Evolutionary conservation across 2,888 invertebrate genomes (phyloP).

Genomic region (Sphinx pinastri): DNA sequence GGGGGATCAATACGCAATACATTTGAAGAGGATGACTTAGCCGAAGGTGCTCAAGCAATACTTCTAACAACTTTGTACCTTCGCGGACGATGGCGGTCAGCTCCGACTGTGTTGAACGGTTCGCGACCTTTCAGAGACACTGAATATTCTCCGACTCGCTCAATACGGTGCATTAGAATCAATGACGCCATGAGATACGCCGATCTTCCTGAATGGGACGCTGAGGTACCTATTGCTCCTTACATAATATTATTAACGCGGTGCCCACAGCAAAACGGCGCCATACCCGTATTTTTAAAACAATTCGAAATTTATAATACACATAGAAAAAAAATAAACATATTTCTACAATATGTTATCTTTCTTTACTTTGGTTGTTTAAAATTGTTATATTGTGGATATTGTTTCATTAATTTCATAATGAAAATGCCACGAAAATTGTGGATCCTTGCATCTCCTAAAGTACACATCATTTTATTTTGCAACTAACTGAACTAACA

Average conservation of each 20-base stretch:
- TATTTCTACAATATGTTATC: too few species aligned
- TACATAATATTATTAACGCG: not conserved
- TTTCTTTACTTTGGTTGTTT: too few species aligned
- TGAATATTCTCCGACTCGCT: conserved; percentile 46
- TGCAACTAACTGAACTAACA: too few species aligned
- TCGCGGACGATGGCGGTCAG: conserved; percentile 71
- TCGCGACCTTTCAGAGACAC: conserved; percentile 59
- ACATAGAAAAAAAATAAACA: too few species aligned
- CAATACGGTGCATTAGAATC: conserved; percentile 69
- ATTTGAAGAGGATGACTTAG: conserved; percentile 70
- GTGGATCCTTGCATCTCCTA: too few species aligned
- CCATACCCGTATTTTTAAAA: too few species aligned
- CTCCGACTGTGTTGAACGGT: conserved; percentile 75
- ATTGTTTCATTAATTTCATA: too few species aligned
- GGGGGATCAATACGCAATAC: conserved; percentile 70
- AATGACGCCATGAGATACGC: conserved; percentile 74
- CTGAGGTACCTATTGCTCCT: conserved; percentile 55
- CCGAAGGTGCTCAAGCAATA: conserved; percentile 56
- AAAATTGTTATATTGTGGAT: too few species aligned
- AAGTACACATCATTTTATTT: too few species aligned
- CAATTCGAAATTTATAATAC: too few species aligned
- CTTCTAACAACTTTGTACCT: conserved; percentile 65
- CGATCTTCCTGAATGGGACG: conserved; percentile 64
- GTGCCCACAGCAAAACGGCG: too few species aligned
- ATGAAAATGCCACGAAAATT: too few species aligned